Conservation (phyloP, 2,797 vertebrate genomes). For the Enteromius paludinosus region DNA sequence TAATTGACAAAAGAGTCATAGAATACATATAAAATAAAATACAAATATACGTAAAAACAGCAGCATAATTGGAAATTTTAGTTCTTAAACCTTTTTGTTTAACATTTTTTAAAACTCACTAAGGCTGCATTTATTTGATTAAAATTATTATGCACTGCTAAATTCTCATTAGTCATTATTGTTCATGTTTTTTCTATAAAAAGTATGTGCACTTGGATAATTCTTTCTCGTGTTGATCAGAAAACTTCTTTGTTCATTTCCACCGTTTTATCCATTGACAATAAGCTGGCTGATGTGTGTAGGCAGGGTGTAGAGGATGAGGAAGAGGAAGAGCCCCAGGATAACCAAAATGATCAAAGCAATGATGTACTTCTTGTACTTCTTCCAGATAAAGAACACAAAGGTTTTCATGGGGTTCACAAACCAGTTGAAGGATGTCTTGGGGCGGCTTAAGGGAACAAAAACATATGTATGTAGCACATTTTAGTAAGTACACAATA, state of each 20-base stretch:
- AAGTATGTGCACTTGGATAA: not conserved
- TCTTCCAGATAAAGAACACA: slow-evolving; percentile 90
- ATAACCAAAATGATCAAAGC: slow-evolving; percentile 79
- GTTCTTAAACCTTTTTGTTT: not conserved
- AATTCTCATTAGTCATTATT: not conserved
- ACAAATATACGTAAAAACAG: not conserved
- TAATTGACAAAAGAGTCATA: not conserved
- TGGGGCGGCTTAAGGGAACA: slow-evolving; percentile 80
- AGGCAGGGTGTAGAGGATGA: slow-evolving; percentile 89
- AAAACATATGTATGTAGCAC: not conserved
- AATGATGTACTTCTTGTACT: slow-evolving; percentile 89
- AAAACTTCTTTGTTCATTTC: slow-evolving; percentile 5
- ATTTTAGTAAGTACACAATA: slow-evolving; percentile 1
- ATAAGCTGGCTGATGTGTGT: slow-evolving; percentile 87
- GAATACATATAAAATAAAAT: not conserved
- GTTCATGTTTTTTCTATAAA: not conserved
- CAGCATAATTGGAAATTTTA: not conserved
- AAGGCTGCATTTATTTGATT: not conserved
- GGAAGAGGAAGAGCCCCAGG: slow-evolving; percentile 84
- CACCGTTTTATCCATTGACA: slow-evolving; percentile 76
- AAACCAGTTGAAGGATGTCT: slow-evolving; percentile 92
- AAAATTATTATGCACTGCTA: not conserved
- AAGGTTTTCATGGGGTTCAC: slow-evolving; percentile 94
- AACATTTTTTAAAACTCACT: not conserved
- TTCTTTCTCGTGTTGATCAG: not conserved